Conservation (phyloP, 2,797 vertebrate species). For the Sebastes taczanowskii region DNA sequence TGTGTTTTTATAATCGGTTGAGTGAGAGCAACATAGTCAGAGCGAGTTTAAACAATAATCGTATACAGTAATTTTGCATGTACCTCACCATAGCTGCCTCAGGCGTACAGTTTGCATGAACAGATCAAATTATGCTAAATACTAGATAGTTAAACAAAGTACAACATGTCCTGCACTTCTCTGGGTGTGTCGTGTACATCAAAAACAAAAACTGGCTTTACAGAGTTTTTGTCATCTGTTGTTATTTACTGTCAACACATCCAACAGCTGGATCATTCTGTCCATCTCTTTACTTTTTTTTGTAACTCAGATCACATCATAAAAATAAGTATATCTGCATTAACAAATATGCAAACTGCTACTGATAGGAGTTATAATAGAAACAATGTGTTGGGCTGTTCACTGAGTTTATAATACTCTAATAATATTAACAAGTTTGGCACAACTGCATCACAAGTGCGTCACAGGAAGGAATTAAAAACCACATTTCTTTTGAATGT, state of each 20-base stretch:
- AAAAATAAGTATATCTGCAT: neutral
- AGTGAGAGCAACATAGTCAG: neutral
- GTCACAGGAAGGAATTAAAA: neutral
- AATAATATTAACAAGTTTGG: neutral
- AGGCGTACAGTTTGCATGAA: constrained; percentile 22
- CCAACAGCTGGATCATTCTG: neutral
- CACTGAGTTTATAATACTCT: neutral
- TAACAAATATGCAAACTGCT: neutral
- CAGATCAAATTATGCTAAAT: constrained; percentile 29
- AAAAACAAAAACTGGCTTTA: neutral
- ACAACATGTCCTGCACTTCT: constrained; percentile 11
- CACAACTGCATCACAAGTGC: neutral
- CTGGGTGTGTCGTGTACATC: neutral
- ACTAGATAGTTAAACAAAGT: constrained; percentile 3
- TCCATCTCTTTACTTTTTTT: neutral
- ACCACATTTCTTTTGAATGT: neutral
- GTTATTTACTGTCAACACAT: neutral
- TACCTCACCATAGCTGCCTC: neutral
- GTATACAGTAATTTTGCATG: constrained; percentile 29
- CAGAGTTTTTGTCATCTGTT: neutral
- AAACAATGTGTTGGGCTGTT: neutral
- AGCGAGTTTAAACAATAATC: neutral
- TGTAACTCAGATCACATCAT: neutral
- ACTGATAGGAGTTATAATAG: neutral
- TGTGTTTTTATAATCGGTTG: neutral